Evolutionary conservation across 2,113 vertebrate species (phyloP).

Genomic region (Bubalus kerabau): DNA sequence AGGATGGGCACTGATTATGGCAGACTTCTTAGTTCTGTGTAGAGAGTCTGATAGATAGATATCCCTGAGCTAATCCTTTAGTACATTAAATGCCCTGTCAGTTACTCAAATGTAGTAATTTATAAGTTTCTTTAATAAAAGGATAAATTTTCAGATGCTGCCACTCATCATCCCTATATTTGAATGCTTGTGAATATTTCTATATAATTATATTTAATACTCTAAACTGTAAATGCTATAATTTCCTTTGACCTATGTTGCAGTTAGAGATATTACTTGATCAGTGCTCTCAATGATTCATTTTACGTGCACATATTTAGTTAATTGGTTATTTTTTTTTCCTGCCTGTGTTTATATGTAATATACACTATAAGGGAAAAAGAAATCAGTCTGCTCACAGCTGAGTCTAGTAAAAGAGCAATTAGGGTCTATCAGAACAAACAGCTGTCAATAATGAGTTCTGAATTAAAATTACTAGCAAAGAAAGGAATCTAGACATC

Average conservation of each 20-base stretch:
- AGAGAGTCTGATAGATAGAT: constrained; percentile 30
- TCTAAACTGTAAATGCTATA: constrained; percentile 74
- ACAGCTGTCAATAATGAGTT: constrained; percentile 86
- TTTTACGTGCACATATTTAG: constrained; percentile 80
- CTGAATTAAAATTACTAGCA: constrained; percentile 82
- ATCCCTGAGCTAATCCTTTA: constrained; percentile 35
- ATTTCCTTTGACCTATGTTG: constrained; percentile 81
- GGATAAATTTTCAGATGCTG: constrained; percentile 32
- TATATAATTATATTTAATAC: constrained; percentile 77
- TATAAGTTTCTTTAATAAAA: constrained; percentile 54
- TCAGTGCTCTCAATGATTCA: constrained; percentile 77
- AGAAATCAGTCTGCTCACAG: constrained; percentile 79
- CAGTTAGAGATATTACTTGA: constrained; percentile 79
- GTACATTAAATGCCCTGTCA: constrained; percentile 24
- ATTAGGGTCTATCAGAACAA: constrained; percentile 82
- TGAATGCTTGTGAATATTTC: constrained; percentile 73
- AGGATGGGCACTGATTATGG: background rate
- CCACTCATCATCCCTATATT: constrained; percentile 59
- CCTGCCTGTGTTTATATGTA: constrained; percentile 81
- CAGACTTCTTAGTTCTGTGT: background rate
- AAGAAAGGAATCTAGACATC: constrained; percentile 84
- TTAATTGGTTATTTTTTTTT: constrained; percentile 79
- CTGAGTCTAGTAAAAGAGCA: constrained; percentile 81
- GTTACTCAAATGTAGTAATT: constrained; percentile 66
- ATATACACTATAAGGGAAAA: constrained; percentile 76